Evolutionary conservation across 2,888 invertebrate genomes (phyloP).

Genomic region (Andrena bicolor): DNA sequence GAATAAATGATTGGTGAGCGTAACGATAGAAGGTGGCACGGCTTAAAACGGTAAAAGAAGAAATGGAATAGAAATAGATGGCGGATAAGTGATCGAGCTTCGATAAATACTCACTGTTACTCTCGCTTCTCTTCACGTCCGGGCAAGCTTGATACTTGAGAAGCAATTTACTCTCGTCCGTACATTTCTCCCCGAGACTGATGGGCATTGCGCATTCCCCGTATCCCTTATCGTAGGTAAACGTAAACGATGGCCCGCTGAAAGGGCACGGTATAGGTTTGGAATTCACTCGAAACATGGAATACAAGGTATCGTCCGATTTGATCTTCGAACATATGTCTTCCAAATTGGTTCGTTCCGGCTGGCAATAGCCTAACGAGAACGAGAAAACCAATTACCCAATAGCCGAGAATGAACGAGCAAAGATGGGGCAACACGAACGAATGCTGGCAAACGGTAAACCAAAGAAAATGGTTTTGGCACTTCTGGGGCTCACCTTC

Average conservation of each 20-base stretch:
- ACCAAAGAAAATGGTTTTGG: background rate
- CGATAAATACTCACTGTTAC: slow-evolving; percentile 88
- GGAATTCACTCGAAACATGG: slow-evolving; percentile 90
- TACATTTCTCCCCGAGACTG: slow-evolving; percentile 94
- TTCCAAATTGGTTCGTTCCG: slow-evolving; percentile 86
- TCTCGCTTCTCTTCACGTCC: slow-evolving; percentile 91
- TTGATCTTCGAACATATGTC: slow-evolving; percentile 89
- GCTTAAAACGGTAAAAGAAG: slow-evolving; percentile 41
- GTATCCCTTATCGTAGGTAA: slow-evolving; percentile 91
- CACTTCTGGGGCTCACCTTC: slow-evolving; percentile 86
- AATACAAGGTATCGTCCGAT: slow-evolving; percentile 91
- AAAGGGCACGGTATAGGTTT: slow-evolving; percentile 93
- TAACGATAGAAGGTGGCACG: too few species aligned
- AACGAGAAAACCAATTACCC: background rate
- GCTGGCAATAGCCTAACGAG: slow-evolving; percentile 87
- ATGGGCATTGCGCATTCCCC: slow-evolving; percentile 92
- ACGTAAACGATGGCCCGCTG: slow-evolving; percentile 92
- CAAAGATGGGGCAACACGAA: slow-evolving; percentile 59
- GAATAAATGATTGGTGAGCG: background rate
- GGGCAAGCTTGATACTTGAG: slow-evolving; percentile 95
- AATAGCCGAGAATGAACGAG: too few species aligned
- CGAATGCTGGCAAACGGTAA: slow-evolving; percentile 21
- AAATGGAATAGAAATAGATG: background rate
- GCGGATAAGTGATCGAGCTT: background rate
- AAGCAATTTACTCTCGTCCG: slow-evolving; percentile 92